Evolutionary conservation across 2,797 vertebrate genomes (phyloP).

Genomic region (Esox lucius): DNA sequence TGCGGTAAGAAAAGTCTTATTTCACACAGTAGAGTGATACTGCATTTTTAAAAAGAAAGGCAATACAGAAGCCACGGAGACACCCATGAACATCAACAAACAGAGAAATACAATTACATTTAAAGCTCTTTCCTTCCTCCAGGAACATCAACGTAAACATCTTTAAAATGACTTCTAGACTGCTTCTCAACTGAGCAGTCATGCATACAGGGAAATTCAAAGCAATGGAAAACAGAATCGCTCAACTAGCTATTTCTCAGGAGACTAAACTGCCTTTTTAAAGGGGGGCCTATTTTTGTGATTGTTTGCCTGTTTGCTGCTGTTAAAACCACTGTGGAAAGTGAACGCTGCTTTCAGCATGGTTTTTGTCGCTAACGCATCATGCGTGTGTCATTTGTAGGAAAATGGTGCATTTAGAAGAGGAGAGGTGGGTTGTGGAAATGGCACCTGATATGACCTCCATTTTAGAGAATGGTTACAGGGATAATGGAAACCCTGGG

Average conservation of each 20-base stretch:
- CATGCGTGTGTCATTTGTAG: conserved; percentile 59
- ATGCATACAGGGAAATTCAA: neutral
- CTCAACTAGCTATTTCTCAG: conserved; percentile 44
- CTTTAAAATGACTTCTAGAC: conserved; percentile 1
- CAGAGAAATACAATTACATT: conserved; percentile 1
- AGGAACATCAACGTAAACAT: conserved; percentile 1
- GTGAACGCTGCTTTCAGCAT: conserved; percentile 33
- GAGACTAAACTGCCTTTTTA: conserved; percentile 5
- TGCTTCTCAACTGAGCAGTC: neutral
- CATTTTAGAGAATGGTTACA: conserved; percentile 72
- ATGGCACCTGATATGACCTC: conserved; percentile 72
- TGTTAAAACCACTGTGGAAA: conserved; percentile 38
- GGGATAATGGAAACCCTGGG: conserved; percentile 76
- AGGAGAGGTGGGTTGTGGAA: conserved; percentile 61
- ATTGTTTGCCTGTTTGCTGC: conserved; percentile 30
- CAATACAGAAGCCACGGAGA: neutral
- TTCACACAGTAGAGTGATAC: neutral
- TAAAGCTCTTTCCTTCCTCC: neutral
- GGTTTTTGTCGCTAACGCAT: conserved; percentile 45
- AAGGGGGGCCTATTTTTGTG: conserved; percentile 2
- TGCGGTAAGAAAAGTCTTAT: neutral
- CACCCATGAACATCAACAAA: neutral
- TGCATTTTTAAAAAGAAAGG: neutral
- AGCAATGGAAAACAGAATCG: conserved; percentile 55
- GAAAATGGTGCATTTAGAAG: conserved; percentile 72